Conservation (phyloP, 2,888 invertebrate genomes). For the Rhogogaster chlorosoma region DNA sequence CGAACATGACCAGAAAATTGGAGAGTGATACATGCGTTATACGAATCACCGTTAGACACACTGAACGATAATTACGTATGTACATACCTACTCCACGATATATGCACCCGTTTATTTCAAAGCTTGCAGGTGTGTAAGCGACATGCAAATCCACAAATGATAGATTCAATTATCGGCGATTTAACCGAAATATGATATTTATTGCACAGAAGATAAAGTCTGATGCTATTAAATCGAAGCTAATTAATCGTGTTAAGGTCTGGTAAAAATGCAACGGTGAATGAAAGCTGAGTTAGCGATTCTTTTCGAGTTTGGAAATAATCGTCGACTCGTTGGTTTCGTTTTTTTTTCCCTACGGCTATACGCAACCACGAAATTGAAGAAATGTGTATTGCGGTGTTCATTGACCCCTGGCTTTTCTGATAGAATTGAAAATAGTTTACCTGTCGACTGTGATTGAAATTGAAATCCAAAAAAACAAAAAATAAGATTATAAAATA, state of each 20-base stretch:
- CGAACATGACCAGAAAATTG: not conserved
- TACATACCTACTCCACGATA: not conserved
- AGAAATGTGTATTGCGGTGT: not conserved
- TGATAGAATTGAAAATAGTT: not conserved
- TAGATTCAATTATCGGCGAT: not conserved
- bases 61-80: not conserved
- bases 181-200: not conserved
- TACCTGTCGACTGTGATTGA: not conserved
- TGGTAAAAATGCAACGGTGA: not conserved
- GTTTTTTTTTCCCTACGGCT: not conserved
- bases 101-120: not conserved
- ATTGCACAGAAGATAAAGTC: not conserved
- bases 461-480: not conserved
- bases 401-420: not conserved
- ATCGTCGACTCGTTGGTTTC: not conserved
- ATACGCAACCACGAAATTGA: not conserved
- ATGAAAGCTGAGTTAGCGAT: not conserved
- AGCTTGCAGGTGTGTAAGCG: not conserved
- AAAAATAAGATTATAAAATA: not conserved
- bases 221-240: not conserved
- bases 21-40: conserved; percentile 8
- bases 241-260: not conserved
- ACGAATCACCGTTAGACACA: not conserved
- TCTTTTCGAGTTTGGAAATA: not conserved
- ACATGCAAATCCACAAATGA: not conserved